These are phyloP conservation scores for Sigmodon hispidus DNA, from an alignment of 2,113 vertebrate genomes.

Conservation along the genomic window DNA sequence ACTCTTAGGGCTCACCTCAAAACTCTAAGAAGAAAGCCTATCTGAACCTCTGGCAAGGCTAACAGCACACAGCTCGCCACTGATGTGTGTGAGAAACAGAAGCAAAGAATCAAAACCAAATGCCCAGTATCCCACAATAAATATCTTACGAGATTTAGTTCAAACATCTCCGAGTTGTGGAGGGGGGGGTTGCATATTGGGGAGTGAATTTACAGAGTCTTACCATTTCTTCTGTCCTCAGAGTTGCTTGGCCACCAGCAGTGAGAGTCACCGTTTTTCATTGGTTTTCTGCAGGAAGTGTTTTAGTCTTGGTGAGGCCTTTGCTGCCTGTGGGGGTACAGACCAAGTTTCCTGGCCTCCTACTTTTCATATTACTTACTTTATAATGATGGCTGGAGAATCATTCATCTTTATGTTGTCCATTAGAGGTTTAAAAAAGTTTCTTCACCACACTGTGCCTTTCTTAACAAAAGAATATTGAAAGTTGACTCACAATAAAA, in stretches of 20 bases:
- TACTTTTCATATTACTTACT: neutral
- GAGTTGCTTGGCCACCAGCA: neutral
- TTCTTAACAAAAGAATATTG: neutral
- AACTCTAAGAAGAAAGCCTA: neutral
- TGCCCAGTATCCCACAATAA: neutral
- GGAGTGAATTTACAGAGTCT: neutral
- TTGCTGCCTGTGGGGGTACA: neutral
- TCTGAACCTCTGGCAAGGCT: neutral
- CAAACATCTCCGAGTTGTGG: neutral
- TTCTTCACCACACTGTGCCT: neutral
- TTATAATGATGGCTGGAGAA: neutral
- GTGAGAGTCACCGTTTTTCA: neutral
- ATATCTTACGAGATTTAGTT: neutral
- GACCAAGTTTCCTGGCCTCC: neutral
- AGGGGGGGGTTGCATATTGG: neutral
- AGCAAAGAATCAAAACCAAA: neutral
- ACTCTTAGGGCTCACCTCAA: neutral
- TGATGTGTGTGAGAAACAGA: neutral
- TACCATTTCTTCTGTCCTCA: neutral
- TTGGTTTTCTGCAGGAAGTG: neutral
- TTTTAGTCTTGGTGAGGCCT: neutral
- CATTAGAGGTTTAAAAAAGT: neutral
- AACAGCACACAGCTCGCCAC: neutral
- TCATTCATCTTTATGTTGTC: conserved; percentile 14
- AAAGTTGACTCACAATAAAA: neutral